Percentiles rank a stretch among this genome's conserved stretches.
Conservation (phyloP, 2,113 vertebrate species). For the Barbus barbus region DNA sequence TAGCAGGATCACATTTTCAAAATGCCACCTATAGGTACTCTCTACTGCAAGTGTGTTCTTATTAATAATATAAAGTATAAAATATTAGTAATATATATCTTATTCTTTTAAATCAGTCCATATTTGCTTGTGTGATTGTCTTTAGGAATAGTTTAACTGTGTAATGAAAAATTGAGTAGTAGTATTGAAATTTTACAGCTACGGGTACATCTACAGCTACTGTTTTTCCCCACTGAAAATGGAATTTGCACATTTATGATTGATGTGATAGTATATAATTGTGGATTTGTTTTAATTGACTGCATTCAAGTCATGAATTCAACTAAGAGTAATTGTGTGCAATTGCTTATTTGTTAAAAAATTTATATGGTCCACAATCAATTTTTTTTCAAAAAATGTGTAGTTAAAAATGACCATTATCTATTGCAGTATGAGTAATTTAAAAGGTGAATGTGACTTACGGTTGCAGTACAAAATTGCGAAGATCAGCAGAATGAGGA, state of each 20-base stretch:
- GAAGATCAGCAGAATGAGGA: slow-evolving; percentile 73
- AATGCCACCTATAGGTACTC: background rate
- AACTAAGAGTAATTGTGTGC: background rate
- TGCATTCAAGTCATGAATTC: background rate
- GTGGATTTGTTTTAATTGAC: background rate
- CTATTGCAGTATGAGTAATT: background rate
- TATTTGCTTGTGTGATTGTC: too few species aligned
- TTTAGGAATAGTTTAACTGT: background rate
- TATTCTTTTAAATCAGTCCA: too few species aligned
- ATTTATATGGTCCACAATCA: background rate
- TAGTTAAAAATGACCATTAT: too few species aligned
- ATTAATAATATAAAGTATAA: too few species aligned
- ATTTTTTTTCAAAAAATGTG: background rate
- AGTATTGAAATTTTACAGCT: too few species aligned
- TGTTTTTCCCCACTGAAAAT: background rate
- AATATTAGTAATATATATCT: too few species aligned
- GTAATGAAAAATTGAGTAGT: too few species aligned
- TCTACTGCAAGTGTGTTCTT: background rate
- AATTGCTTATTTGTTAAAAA: background rate
- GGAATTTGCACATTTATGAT: background rate
- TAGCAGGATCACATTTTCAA: background rate
- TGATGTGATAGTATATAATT: background rate
- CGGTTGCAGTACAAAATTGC: slow-evolving; percentile 67
- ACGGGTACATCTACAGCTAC: too few species aligned
- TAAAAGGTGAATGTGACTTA: slow-evolving; percentile 64